Evolutionary conservation across 2,888 invertebrate genomes (phyloP), one percentile per base, ranked within the genome.

Genomic region (Bellardia bayeri): DNA sequence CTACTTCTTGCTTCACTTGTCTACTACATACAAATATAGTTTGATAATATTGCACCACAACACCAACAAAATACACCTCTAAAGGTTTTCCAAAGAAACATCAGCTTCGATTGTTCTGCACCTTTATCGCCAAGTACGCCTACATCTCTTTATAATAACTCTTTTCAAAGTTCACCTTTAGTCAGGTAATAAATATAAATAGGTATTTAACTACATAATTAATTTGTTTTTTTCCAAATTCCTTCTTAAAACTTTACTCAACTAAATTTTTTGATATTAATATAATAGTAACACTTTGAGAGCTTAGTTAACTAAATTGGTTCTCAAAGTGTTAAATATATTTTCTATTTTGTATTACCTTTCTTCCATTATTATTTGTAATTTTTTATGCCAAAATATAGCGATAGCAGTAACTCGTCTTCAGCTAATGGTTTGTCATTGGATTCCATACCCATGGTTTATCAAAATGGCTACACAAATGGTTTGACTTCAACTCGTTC

Each of bases 61-160:
- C 87, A 87, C 87, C 87, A 87, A 87, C 93, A 92, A 91, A 93
- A 92, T 91, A 92, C 93, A 92, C 93, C 93, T 91, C 91, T 93
- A 91, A 93, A 93, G 92, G 93, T 92, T 90, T 92, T 93, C 91
- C 93, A 93, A 93, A 93, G 93, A 92, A 93, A 93, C 91, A 91
- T 93, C 91, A 93, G 92, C 92, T 93, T 93, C 93, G 93, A 93
- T 92, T 93, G 93, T 91, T 93, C 93, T 91, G 92, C 93, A 92
- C 93, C 93, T 90, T 92, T 93, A 91, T 93, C 93, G 91, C 93
- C 93, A 89, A 93, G 93, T 91, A 93, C 93, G 91, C 93, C 93
- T 90, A 91, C 93, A 90, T 93, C 93, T 91, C 90, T 93, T 91
- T 93, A 93, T 91, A 92, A 92, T 91, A 92, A 92, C 90, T 93